Evolutionary conservation across 37 sponge, comb jelly and placozoan species (phyloP).

Genomic region (Dysidea cf. avara): DNA sequence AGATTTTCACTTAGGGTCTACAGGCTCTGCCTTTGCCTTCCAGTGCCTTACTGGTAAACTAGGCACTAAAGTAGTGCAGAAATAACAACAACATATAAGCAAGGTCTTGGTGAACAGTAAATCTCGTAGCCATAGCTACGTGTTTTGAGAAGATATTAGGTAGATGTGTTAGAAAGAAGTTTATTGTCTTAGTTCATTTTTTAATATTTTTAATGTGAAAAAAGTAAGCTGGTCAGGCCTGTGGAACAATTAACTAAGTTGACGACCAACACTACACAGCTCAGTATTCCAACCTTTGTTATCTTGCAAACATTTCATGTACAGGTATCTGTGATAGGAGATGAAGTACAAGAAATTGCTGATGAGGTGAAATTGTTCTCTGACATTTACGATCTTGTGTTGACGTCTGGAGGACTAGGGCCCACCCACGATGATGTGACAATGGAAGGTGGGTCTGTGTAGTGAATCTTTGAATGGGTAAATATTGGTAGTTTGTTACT

Average conservation of each 20-base stretch:
- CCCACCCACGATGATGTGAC: constrained; percentile 95
- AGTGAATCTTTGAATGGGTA: background rate
- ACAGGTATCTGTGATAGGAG: constrained; percentile 59
- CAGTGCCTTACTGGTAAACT: background rate
- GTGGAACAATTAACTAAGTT: no score
- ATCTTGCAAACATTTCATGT: background rate
- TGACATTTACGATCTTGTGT: constrained; percentile 42
- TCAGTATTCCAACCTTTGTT: background rate
- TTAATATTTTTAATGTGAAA: no score
- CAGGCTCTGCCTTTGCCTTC: background rate
- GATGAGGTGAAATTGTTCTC: constrained; percentile 51
- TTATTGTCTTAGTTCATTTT: no score
- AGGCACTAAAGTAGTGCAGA: no score
- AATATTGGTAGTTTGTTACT: no score
- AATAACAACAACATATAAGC: no score
- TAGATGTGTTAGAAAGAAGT: no score
- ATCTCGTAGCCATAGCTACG: no score
- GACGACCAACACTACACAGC: background rate
- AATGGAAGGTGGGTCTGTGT: constrained; percentile 54
- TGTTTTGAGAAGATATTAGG: no score
- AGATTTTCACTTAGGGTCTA: background rate
- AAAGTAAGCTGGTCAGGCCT: no score
- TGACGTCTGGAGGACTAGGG: constrained; percentile 86
- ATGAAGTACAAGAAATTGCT: constrained; percentile 55
- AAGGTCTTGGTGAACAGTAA: no score